Percentiles rank a stretch among this genome's conserved stretches.
Conservation (phyloP, 2,888 invertebrate species). For the Eustalomyia histrio region DNA sequence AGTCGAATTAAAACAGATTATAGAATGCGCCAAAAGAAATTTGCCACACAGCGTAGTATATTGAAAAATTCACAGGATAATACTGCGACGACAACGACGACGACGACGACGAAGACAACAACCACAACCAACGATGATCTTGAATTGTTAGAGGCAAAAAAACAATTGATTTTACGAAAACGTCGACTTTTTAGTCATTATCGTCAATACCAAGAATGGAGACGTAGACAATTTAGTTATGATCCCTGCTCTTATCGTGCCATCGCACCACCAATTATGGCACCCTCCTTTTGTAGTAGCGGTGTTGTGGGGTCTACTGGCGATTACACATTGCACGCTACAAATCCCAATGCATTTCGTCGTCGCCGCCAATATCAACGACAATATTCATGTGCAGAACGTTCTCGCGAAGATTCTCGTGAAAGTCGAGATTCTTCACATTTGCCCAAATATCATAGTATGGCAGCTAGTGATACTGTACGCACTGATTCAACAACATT, state of each 20-base stretch:
- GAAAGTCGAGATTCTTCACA: constrained; percentile 77
- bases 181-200: constrained; percentile 78
- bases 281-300: constrained; percentile 67
- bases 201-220: constrained; percentile 79
- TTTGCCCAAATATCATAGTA: constrained; percentile 71
- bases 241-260: constrained; percentile 78
- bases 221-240: constrained; percentile 78
- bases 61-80: constrained; percentile 75
- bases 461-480: constrained; percentile 74
- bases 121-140: constrained; percentile 71
- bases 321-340: constrained; percentile 60
- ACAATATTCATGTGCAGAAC: constrained; percentile 78
- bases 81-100: constrained; percentile 35
- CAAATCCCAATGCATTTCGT: constrained; percentile 71
- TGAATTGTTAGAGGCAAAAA: constrained; percentile 76
- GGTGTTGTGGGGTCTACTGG: constrained; percentile 18
- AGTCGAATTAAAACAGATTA: constrained; percentile 38
- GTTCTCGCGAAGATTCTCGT: constrained; percentile 76
- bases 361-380: constrained; percentile 77
- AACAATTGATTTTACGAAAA: constrained; percentile 76
- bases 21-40: constrained; percentile 70
- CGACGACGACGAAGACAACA: too few species aligned
- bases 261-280: constrained; percentile 71
- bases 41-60: constrained; percentile 75
- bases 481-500: constrained; percentile 72